Evolutionary conservation across 2,113 vertebrate genomes (phyloP), one percentile per base, ranked within the genome.

Genomic region (Numenius arquata): DNA sequence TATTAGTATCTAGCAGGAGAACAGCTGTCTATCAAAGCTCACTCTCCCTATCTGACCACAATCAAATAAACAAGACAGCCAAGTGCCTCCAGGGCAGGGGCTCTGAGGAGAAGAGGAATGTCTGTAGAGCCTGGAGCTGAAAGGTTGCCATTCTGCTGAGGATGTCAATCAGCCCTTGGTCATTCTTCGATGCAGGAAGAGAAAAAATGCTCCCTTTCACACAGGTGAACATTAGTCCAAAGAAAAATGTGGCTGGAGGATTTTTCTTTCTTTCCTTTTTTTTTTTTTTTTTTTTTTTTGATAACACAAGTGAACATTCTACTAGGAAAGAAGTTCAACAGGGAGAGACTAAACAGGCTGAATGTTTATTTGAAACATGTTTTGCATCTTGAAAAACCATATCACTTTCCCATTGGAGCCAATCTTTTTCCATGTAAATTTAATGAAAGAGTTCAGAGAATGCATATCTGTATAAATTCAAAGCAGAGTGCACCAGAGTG

Each of bases 51-150:
- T 89, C 86, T 94, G 77, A 82, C 73, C 70, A 89, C 70, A 79
- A 85, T 92, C 93, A 94, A 95, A 93, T 58, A 93, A 95, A 88
- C 23, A 86, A 92, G 91, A 87, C 70, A 90, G 62, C 17, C 71
- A 73, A 75, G 73, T 0, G 3, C 76, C 88, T 82, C 63, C 71
- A 93, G 80, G 90, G 22, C 73, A 96, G 76, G 30, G 47, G 38
- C 62, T 90, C 85, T 70, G 52, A 95, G 85, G 53, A 92, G 73
- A 2, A 58, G 7, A 84, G 12, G 38, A 89, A 56, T 1, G 4
- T 85, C 67, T 74, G 58, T 26, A 50, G 53, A 94, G 47, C 68
- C 47, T 77, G 45, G 30, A 85, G 29, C 61, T 93, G 67, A 92
- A 96, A 90, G 61, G 52, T 20, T 95, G 79, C 15, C 61, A 72